Evolutionary conservation across 23 tunicate genomes (phyloP), one percentile per base, ranked within the genome.

Genomic region (Corella eumyota): DNA sequence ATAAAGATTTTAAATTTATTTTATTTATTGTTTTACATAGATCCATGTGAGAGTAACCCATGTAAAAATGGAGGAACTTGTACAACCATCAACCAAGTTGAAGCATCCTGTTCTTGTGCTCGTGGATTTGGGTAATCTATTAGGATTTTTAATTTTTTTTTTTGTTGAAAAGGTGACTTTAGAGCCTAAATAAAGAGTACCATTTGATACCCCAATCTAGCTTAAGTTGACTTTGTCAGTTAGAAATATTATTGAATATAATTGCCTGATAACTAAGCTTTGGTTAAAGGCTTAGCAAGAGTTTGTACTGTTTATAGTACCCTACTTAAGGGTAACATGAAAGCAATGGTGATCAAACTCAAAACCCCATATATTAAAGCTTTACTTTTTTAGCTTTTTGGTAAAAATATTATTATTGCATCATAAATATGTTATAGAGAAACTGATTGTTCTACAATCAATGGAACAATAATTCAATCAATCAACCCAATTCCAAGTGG

Each of bases 101-200:
- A 45, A n/a, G 33, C 17, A 23, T 7, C 45, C 23, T 60, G 65
- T 13, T 44, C 9, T 30, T 60, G 65, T 60, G 20, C 20, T 1
- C 65, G 34, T 28, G 65, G 65, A 60, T 60, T 60, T 32, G 34
- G 65, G 65, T 60, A 60, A 3, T 13, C 11, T 40, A 40, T 40
- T 40, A 9, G 48, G n/a, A n/a, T n/a, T n/a, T n/a, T n/a, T n/a
- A n/a, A n/a, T n/a, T n/a, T n/a, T n/a, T n/a, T n/a, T n/a, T n/a
- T n/a, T n/a, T n/a, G n/a, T n/a, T n/a, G n/a, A n/a, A n/a, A n/a
- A n/a, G n/a, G n/a, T n/a, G n/a, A n/a, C n/a, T n/a, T n/a, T n/a
- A n/a, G n/a, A n/a, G n/a, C n/a, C n/a, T n/a, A n/a, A n/a, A n/a
- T n/a, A n/a, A n/a, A n/a, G n/a, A n/a, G n/a, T n/a, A n/a, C n/a